Conservation (phyloP, 23 tunicate genomes). For the Phallusia fumigata region DNA sequence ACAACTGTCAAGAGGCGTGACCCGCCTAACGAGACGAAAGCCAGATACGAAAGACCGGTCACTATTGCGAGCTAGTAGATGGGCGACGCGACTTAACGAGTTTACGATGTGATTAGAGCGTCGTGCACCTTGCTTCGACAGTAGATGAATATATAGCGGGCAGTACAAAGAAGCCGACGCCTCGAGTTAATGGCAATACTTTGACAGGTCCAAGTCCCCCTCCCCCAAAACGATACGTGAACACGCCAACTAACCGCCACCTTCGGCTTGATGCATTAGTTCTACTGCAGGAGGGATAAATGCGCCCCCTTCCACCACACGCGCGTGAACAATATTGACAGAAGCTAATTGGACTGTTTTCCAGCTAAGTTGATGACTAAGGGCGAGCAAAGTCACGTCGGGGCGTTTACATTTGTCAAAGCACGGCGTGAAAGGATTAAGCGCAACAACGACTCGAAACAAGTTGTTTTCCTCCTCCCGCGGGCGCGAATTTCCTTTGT, state of each 20-base stretch:
- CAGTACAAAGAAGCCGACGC: constrained; percentile 2
- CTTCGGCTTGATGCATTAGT: not conserved
- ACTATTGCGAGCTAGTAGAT: not conserved
- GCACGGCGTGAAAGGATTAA: not conserved
- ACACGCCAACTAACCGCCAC: not conserved
- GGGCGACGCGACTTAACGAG: not conserved
- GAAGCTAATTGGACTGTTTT: constrained; percentile 8
- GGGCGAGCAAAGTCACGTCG: not conserved
- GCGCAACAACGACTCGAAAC: constrained; percentile 1
- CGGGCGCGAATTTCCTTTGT: not conserved
- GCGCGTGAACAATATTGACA: not conserved
- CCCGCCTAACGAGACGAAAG: no score
- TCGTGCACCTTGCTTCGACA: constrained; percentile 3
- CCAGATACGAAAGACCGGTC: no score
- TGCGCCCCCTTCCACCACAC: not conserved
- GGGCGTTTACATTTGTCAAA: constrained; percentile 5
- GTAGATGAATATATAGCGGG: constrained; percentile 1
- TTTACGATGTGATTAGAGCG: constrained; percentile 1
- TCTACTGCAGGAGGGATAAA: not conserved
- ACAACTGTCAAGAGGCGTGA: no score
- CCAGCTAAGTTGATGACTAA: not conserved
- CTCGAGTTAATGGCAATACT: not conserved
- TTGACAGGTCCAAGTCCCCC: no score
- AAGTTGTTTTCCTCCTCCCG: constrained; percentile 8
- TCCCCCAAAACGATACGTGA: not conserved